These are phyloP conservation scores for Macroramphosus scolopax DNA, from an alignment of 2,797 vertebrate genomes.

Conservation along the genomic window DNA sequence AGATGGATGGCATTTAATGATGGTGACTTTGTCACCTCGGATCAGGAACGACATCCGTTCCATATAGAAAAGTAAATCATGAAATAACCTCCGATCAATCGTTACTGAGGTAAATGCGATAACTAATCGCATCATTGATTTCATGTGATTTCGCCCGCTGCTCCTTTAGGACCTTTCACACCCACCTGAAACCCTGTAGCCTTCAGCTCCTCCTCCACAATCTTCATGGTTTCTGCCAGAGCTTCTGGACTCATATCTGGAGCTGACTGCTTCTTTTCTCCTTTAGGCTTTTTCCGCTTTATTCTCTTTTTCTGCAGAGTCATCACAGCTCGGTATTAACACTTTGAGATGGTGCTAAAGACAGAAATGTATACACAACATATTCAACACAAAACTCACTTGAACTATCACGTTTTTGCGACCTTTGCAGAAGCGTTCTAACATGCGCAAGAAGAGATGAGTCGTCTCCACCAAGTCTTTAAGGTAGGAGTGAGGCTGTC, in stretches of 20 bases:
- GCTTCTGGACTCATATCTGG: constrained; percentile 60
- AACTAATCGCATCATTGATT: neutral
- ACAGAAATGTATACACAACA: neutral
- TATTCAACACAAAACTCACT: constrained; percentile 66
- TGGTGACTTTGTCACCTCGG: neutral
- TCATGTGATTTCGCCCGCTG: too few species aligned
- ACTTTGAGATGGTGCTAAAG: neutral
- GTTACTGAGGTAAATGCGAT: too few species aligned
- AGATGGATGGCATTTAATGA: constrained; percentile 1
- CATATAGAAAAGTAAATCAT: too few species aligned
- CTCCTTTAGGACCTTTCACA: neutral
- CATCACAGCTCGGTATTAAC: neutral
- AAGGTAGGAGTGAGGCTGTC: constrained; percentile 88
- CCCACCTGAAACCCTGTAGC: constrained; percentile 71
- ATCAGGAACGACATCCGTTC: too few species aligned
- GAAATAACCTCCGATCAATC: too few species aligned
- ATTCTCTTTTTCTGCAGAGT: constrained; percentile 81
- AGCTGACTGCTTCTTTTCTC: constrained; percentile 12
- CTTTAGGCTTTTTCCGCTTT: constrained; percentile 73
- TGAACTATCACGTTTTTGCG: constrained; percentile 86
- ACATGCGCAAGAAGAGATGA: constrained; percentile 92
- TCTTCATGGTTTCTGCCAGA: constrained; percentile 81
- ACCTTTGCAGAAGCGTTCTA: constrained; percentile 89
- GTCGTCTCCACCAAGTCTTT: constrained; percentile 92
- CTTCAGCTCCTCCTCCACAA: constrained; percentile 79